These are phyloP conservation scores for Lacerta bilineata DNA, from an alignment of 2,797 vertebrate species.

Conservation along the genomic window DNA sequence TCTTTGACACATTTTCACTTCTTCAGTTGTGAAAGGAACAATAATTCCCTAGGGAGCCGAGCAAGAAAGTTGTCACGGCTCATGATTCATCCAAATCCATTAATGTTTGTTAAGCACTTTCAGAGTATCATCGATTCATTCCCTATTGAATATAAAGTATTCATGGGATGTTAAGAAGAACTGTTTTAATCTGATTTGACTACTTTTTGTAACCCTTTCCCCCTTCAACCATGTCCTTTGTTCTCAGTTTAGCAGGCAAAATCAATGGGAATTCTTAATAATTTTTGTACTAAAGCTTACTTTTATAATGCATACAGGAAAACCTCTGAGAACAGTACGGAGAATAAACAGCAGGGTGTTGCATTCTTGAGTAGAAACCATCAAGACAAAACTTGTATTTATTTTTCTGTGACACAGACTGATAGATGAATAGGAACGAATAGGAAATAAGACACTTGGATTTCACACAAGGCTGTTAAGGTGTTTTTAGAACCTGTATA, in stretches of 20 bases:
- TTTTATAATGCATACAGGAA: conserved; percentile 1
- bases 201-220: conserved; percentile 1
- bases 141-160: conserved; percentile 18
- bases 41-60: background rate
- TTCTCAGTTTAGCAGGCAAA: conserved; percentile 10
- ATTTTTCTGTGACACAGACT: background rate
- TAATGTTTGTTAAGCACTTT: conserved; percentile 11
- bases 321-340: background rate
- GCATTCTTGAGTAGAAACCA: background rate
- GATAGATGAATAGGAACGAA: background rate
- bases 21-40: conserved; percentile 8
- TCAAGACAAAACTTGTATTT: background rate
- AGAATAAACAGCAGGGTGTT: background rate
- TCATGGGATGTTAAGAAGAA: conserved; percentile 12
- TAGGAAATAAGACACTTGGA: background rate
- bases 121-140: conserved; percentile 10
- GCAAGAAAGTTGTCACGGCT: background rate
- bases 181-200: conserved; percentile 25
- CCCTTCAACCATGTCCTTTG: background rate
- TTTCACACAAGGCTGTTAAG: background rate
- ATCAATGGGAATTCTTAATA: conserved; percentile 12
- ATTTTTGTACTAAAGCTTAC: background rate
- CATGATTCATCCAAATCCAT: conserved; percentile 25
- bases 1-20: conserved; percentile 7
- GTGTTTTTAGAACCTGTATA: background rate